Percentiles rank a stretch among this genome's conserved stretches.
phyloP scores from a whole-genome alignment of 1,140 invertebrate genomes.

The Ips typographus region DNA sequence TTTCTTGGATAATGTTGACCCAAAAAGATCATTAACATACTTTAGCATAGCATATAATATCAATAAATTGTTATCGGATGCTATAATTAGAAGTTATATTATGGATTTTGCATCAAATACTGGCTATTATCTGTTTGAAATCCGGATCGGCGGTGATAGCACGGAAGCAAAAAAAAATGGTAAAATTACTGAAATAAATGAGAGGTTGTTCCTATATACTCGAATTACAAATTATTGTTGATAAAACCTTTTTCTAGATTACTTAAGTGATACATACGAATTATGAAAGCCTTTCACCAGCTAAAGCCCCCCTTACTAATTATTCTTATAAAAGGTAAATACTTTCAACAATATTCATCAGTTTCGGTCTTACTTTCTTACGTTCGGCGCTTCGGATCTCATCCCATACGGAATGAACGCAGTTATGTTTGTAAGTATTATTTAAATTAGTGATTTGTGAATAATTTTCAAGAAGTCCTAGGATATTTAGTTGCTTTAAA shows the following conservation, averaged over 20 bases:
- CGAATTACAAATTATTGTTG: too few relatives aligned
- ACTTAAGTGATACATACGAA: neutral
- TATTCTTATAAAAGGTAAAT: slow-evolving; percentile 43
- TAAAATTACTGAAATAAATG: too few relatives aligned
- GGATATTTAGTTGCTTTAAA: neutral
- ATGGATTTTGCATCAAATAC: too few relatives aligned
- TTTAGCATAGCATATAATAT: too few relatives aligned
- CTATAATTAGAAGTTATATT: too few relatives aligned
- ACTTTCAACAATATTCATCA: slow-evolving; percentile 39
- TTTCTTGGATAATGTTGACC: too few relatives aligned
- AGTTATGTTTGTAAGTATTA: slow-evolving; percentile 35
- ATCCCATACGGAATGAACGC: slow-evolving; percentile 41
- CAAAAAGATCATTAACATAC: too few relatives aligned
- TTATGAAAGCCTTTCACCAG: slow-evolving; percentile 42
- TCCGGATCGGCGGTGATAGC: too few relatives aligned
- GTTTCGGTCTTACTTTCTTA: slow-evolving; percentile 41
- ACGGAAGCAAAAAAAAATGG: too few relatives aligned
- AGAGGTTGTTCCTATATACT: too few relatives aligned
- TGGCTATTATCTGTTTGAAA: too few relatives aligned
- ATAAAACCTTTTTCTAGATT: neutral
- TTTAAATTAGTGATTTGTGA: neutral
- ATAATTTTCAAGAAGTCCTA: neutral
- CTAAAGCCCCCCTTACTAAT: slow-evolving; percentile 36
- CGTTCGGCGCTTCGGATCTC: slow-evolving; percentile 17
- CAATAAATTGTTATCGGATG: too few relatives aligned